Evolutionary conservation across 2,797 vertebrate species (phyloP), one percentile per base, ranked within the genome.

Genomic region (Etheostoma perlongum): DNA sequence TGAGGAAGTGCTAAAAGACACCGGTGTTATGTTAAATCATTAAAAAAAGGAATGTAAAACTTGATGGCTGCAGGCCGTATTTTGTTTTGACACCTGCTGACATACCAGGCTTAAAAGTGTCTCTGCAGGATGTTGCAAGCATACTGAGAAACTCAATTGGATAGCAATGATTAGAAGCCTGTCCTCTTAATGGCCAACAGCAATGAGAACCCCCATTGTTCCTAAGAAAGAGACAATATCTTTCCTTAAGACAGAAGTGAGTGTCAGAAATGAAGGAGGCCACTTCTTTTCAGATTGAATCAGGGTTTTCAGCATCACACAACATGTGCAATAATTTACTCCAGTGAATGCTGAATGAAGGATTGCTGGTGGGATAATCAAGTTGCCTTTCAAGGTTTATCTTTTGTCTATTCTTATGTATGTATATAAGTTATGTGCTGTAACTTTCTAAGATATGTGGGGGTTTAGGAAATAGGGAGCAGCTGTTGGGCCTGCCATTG

Each of bases 141-240:
- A 73, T 4, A 78, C 61, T 73, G 82, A 85, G 84, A 84, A 86
- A 78, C 72, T 63, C 78, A 87, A 87, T 81, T 51, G 75, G 57
- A 78, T 66, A 61, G 75, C 49, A 65, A 92, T 86, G 82, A 87
- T 90, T 84, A 86, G 78, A 88, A 86, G 85, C 75, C 33, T 80
- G 61, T 33, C 66, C 67, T 74, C 55, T 53, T 88, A 90, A 89
- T 88, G 79, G 72, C 48, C 88, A 86, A 74, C 44, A 65, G 82
- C 84, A 87, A 90, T 78, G 79, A 88, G 76, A 76, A 64, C 67
- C 72, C 91, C 74, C 23, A 25, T 72, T 66, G 82, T 72, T 89
- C 8, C 46, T 52, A 72, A 49, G 76, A 88, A 84, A 85, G 83
- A 83, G 72, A 67, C 71, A 66, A 67, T 4, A 63, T 72, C 62